Evolutionary conservation across 2,797 vertebrate species (phyloP).

Genomic region (Cottoperca gobio): DNA sequence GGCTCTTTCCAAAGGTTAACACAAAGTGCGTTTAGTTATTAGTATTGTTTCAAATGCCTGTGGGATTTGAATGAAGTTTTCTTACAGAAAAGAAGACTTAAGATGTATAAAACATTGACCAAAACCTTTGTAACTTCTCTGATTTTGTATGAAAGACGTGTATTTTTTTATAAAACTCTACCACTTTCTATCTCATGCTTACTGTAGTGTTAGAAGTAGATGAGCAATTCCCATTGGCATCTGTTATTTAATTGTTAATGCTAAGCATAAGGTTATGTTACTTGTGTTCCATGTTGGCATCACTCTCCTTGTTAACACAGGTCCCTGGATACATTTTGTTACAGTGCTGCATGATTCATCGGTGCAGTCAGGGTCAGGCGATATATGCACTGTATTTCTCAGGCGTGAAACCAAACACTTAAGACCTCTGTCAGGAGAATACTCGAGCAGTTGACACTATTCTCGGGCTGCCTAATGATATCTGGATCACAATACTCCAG

Average conservation of each 20-base stretch:
- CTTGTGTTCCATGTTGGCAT: slow-evolving; percentile 77
- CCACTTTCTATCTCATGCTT: slow-evolving; percentile 54
- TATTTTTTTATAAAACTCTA: slow-evolving; percentile 45
- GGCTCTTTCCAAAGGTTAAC: not conserved
- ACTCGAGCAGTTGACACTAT: slow-evolving; percentile 70
- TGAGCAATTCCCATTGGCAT: slow-evolving; percentile 74
- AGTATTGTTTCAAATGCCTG: not conserved
- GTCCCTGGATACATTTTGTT: slow-evolving; percentile 80
- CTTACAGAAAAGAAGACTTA: not conserved
- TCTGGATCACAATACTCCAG: slow-evolving; percentile 40
- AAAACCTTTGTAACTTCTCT: slow-evolving; percentile 26
- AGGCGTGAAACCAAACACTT: slow-evolving; percentile 81
- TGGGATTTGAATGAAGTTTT: not conserved
- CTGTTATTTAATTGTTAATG: slow-evolving; percentile 87
- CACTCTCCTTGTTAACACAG: slow-evolving; percentile 84
- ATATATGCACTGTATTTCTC: slow-evolving; percentile 77
- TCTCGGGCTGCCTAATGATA: slow-evolving; percentile 59
- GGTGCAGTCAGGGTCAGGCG: slow-evolving; percentile 79
- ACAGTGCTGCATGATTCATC: slow-evolving; percentile 80
- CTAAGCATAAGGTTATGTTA: slow-evolving; percentile 83
- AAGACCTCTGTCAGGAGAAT: slow-evolving; percentile 73
- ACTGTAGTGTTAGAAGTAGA: slow-evolving; percentile 64
- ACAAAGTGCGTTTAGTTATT: too few relatives aligned
- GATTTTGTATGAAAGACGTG: slow-evolving; percentile 39
- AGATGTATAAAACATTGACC: slow-evolving; percentile 31